phyloP scores from a whole-genome alignment of 2,113 vertebrate species.

The Perca flavescens region DNA sequence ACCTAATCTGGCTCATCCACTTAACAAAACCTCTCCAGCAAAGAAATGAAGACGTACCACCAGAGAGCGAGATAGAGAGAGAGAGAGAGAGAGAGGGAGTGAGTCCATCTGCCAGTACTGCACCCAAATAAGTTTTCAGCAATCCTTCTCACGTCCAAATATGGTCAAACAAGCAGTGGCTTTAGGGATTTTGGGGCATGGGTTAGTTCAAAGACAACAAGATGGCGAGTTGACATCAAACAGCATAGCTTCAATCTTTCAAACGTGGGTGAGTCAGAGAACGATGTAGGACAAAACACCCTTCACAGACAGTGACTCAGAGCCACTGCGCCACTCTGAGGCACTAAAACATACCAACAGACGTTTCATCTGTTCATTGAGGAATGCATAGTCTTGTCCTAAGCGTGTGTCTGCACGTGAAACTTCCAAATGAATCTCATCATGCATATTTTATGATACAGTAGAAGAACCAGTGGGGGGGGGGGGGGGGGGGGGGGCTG shows the following conservation, averaged over 20 bases:
- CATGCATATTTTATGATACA: constrained; percentile 62
- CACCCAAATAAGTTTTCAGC: constrained; percentile 61
- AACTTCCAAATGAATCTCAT: constrained; percentile 46
- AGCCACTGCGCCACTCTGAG: constrained; percentile 57
- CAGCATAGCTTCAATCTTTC: constrained; percentile 45
- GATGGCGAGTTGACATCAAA: constrained; percentile 69
- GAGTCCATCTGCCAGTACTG: constrained; percentile 51
- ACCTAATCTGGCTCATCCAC: constrained; percentile 68
- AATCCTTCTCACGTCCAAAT: constrained; percentile 60
- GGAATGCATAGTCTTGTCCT: constrained; percentile 57
- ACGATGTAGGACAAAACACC: constrained; percentile 62
- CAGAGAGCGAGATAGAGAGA: constrained; percentile 3
- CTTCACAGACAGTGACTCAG: constrained; percentile 69
- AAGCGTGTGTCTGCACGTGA: constrained; percentile 29
- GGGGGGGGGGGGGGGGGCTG: constrained; percentile 64
- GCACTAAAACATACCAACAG: constrained; percentile 53
- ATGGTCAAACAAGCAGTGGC: constrained; percentile 52
- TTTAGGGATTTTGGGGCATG: constrained; percentile 49
- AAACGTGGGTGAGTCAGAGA: constrained; percentile 69
- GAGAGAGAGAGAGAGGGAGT: constrained; percentile 1
- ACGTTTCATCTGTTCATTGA: constrained; percentile 48
- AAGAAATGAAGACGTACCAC: constrained; percentile 23
- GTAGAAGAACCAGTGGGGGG: background rate
- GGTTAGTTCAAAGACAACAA: constrained; percentile 60
- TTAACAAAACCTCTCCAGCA: constrained; percentile 41